Percentiles rank a stretch among this genome's conserved stretches.
Evolutionary conservation across 2,113 vertebrate species (phyloP).

Genomic region (Bufo bufo): DNA sequence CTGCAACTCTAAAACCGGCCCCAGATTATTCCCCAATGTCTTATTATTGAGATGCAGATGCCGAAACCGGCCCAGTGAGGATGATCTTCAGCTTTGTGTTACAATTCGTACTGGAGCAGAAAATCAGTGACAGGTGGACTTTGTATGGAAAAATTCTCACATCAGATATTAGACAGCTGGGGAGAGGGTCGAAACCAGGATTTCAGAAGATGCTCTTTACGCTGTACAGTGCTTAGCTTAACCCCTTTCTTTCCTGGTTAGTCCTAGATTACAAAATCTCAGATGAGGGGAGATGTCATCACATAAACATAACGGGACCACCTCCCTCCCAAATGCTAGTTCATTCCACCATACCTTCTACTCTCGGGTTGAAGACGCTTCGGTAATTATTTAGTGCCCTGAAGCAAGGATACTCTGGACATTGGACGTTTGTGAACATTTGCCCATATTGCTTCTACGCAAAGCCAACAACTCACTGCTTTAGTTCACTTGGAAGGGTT

Average conservation of each 20-base stretch:
- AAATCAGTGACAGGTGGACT: not conserved
- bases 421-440: too few relatives aligned
- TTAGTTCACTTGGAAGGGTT: too few relatives aligned
- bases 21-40: conserved; percentile 23
- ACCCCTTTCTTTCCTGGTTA: not conserved
- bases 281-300: not conserved
- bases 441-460: too few relatives aligned
- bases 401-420: too few relatives aligned
- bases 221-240: not conserved
- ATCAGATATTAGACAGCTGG: not conserved
- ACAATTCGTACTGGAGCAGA: not conserved
- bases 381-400: not conserved
- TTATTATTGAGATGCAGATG: conserved; percentile 18
- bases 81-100: not conserved
- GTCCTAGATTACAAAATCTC: not conserved
- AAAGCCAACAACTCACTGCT: too few relatives aligned
- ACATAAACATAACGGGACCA: not conserved
- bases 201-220: not conserved
- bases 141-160: not conserved
- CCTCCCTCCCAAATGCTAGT: not conserved
- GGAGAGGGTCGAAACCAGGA: too few relatives aligned
- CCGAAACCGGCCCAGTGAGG: not conserved
- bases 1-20: not conserved
- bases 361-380: not conserved
- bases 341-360: not conserved